Base-by-base conservation (phyloP, 2,797 vertebrate genomes). In the Paedocypris micromegethes region DNA sequence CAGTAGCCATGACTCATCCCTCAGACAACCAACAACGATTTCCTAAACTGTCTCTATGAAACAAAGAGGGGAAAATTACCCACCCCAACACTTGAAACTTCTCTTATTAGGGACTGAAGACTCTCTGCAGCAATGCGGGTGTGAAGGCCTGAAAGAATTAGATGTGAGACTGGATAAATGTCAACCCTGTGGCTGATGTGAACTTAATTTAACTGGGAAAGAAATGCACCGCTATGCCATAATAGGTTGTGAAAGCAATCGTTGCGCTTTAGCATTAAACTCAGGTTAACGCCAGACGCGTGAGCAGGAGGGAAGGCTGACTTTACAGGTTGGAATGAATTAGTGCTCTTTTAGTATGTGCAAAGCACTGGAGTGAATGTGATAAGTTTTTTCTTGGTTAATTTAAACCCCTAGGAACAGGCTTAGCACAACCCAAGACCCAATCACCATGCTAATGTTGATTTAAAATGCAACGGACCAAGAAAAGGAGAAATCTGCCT, bases 211-310 rank as follows among this genome's bases (percentile, higher is more conserved):
- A 8, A 41, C 51, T 63, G 45, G 44, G 23, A 72, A 59, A 66
- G 64, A 60, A 66, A 66, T 41, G 51, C 44, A 44, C 41, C 4
- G 6, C 42, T 66, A 48, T 40, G 55, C 70, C 40, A 55, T 53
- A 61, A 66, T 61, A 49, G 50, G 56, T 51, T 43, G 52, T 61
- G 52, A 56, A 62, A 51, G 64, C 52, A 67, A 66, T 54, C 70
- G n/a, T 45, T 66, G 38, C 9, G 62, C 70, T 66, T 66, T 54
- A 72, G 70, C 70, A 71, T 54, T 47, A 66, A 72, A 47, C 23
- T 60, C 9, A 52, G n/a, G 62, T 66, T 59, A 48, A 41, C 63
- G 44, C 41, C n/a, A 3, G 3, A 48, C 5, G 63, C 63, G 43
- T 52, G 56, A 39, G 9, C 7, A 40, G 23, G 47, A 58, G 9